Conservation (phyloP, 2,888 invertebrate species). For the Trichogramma evanescens region DNA sequence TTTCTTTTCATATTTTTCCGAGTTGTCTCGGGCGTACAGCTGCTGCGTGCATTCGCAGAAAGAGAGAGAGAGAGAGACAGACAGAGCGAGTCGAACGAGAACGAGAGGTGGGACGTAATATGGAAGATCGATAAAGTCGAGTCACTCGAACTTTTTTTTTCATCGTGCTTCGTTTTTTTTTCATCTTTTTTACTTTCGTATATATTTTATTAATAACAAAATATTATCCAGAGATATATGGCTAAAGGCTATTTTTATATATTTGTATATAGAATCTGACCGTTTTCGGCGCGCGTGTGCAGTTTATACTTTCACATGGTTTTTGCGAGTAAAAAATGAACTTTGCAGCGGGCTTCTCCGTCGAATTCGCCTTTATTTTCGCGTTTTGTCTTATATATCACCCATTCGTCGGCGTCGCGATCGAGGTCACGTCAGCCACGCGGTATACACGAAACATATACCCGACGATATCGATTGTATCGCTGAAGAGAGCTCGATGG, state of each 20-base stretch:
- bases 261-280: too few relatives aligned
- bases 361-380: too few relatives aligned
- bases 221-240: conserved; percentile 11
- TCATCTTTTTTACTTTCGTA: neutral
- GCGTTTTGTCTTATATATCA: too few relatives aligned
- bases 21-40: conserved; percentile 1
- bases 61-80: too few relatives aligned
- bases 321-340: too few relatives aligned
- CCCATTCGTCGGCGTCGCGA: too few relatives aligned
- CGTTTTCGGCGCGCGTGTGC: too few relatives aligned
- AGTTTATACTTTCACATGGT: too few relatives aligned
- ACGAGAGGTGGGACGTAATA: neutral
- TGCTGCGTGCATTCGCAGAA: neutral
- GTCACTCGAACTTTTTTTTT: neutral
- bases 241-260: too few relatives aligned
- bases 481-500: conserved; percentile 1
- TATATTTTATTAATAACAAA: conserved; percentile 10
- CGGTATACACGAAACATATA: too few relatives aligned
- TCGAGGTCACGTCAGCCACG: too few relatives aligned
- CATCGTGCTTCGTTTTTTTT: neutral
- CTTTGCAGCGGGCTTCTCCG: too few relatives aligned
- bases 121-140: conserved; percentile 12
- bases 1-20: neutral
- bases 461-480: neutral
- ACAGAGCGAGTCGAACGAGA: neutral